Conservation (phyloP, 2,888 invertebrate species). For the Brachyopa scutellaris region DNA sequence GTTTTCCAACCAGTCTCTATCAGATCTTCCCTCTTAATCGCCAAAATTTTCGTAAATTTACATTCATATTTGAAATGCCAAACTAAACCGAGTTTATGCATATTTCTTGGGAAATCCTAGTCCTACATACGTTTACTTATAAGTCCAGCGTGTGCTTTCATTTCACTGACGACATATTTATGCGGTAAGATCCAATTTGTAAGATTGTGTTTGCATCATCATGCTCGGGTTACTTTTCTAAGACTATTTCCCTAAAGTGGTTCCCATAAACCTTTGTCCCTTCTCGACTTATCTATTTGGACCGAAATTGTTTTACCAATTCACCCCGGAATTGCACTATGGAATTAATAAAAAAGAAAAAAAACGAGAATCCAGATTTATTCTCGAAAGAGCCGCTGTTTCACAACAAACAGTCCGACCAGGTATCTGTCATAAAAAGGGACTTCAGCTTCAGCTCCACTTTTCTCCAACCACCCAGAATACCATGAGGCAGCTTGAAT, state of each 20-base stretch:
- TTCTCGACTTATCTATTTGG: slow-evolving; percentile 64
- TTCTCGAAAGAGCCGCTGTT: slow-evolving; percentile 41
- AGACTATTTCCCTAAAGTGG: slow-evolving; percentile 45
- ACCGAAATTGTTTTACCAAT: slow-evolving; percentile 63
- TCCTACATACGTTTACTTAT: not conserved
- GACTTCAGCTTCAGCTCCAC: slow-evolving; percentile 9
- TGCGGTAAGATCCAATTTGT: slow-evolving; percentile 70
- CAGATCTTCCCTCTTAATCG: no score
- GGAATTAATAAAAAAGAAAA: slow-evolving; percentile 61
- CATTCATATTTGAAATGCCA: no score
- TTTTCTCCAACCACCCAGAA: no score
- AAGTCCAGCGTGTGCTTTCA: slow-evolving; percentile 37
- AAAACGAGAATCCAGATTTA: slow-evolving; percentile 54
- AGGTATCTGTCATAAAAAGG: slow-evolving; percentile 71
- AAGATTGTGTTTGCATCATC: slow-evolving; percentile 64
- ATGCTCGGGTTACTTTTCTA: slow-evolving; percentile 31
- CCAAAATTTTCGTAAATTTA: no score
- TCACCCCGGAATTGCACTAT: slow-evolving; percentile 63
- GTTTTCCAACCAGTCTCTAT: no score
- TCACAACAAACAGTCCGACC: slow-evolving; percentile 54
- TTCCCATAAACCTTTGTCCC: slow-evolving; percentile 66
- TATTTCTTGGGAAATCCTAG: not conserved
- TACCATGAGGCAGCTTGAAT: slow-evolving; percentile 33
- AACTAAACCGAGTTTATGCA: no score
- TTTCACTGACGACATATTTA: slow-evolving; percentile 70